These are phyloP conservation scores for Brachymystax lenok DNA, from an alignment of 2,797 vertebrate species.

Conservation along the genomic window DNA sequence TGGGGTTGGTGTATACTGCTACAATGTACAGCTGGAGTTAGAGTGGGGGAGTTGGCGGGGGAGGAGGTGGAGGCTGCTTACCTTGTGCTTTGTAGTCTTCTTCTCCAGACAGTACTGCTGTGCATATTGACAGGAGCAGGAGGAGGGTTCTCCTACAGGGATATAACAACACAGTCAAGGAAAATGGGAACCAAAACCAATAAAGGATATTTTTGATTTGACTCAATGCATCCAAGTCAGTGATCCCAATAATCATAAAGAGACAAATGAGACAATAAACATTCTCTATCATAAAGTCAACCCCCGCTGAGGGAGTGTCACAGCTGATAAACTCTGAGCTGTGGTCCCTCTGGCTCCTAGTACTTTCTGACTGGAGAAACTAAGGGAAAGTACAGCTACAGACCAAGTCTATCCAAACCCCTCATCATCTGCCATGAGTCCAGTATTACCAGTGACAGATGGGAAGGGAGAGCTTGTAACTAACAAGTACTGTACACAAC, in stretches of 20 bases:
- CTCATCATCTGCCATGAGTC: not conserved
- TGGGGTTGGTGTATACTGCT: not conserved
- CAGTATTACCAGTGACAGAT: not conserved
- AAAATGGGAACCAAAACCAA: not conserved
- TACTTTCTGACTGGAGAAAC: not conserved
- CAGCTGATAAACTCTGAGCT: not conserved
- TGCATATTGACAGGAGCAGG: conserved; percentile 89
- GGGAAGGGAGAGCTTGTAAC: not conserved
- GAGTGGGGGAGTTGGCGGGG: not conserved
- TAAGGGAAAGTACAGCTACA: not conserved
- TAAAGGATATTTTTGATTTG: not conserved
- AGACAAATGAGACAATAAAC: not conserved
- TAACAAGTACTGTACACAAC: not conserved
- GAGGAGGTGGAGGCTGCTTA: conserved; percentile 40
- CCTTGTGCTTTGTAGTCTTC: conserved; percentile 80
- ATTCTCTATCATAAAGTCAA: not conserved
- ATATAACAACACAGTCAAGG: conserved; percentile 19
- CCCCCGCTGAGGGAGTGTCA: too few relatives aligned
- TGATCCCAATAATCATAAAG: not conserved
- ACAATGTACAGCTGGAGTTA: not conserved
- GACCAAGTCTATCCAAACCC: not conserved
- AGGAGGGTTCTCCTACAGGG: conserved; percentile 85
- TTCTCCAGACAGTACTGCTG: conserved; percentile 80
- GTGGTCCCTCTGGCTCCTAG: not conserved
- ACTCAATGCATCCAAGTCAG: not conserved